A percentile compares a stretch with the other conserved stretches of the same genome.
Conservation (phyloP, 2,888 invertebrate genomes). For the Microdon myrmicae region DNA sequence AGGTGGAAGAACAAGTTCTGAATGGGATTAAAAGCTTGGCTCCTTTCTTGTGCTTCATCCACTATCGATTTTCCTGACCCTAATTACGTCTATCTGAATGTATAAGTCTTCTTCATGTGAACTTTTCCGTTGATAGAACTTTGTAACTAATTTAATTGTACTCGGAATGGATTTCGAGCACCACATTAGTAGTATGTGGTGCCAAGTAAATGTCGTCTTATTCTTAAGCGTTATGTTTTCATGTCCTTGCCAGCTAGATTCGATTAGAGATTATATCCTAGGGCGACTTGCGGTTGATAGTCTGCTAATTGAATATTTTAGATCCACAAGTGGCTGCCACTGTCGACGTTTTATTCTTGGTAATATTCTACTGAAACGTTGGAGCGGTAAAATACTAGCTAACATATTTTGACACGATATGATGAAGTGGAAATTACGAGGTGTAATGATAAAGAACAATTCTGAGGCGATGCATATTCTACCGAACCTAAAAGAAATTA, state of each 20-base stretch:
- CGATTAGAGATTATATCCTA: slow-evolving; percentile 8
- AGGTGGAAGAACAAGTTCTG: slow-evolving; percentile 35
- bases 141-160: slow-evolving; percentile 40
- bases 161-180: slow-evolving; percentile 43
- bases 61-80: not conserved
- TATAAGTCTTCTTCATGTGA: slow-evolving; percentile 12
- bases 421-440: too few relatives aligned
- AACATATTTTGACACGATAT: too few relatives aligned
- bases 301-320: slow-evolving; percentile 47
- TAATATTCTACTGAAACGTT: too few relatives aligned
- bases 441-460: too few relatives aligned
- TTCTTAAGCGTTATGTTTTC: too few relatives aligned
- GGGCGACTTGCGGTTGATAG: slow-evolving; percentile 14
- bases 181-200: slow-evolving; percentile 44
- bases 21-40: slow-evolving; percentile 41
- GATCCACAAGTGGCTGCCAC: slow-evolving; percentile 23
- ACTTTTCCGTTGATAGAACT: slow-evolving; percentile 9
- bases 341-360: slow-evolving; percentile 10
- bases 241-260: too few relatives aligned
- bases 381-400: too few relatives aligned
- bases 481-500: too few relatives aligned
- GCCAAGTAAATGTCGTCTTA: slow-evolving; percentile 20
- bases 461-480: too few relatives aligned
- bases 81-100: slow-evolving; percentile 14
- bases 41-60: not conserved